Evolutionary conservation across 2,888 invertebrate species (phyloP), one percentile per base, ranked within the genome.

Genomic region (Taenaris catops): DNA sequence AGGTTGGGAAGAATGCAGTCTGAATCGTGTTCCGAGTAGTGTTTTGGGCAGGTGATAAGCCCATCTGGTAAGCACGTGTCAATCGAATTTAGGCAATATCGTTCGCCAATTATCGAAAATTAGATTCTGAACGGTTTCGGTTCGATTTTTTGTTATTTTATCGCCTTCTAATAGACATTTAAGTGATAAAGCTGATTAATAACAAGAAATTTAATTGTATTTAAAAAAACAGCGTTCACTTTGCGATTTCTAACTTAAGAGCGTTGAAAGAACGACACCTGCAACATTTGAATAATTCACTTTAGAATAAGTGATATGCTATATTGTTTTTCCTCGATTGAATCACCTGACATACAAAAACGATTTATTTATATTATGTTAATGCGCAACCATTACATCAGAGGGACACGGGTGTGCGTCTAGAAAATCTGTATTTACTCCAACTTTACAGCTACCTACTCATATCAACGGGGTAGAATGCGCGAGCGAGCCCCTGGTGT

Each of bases 11-110:
- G 79, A 80, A 83, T 78, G 78, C 68, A 57, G 72, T 60, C 65
- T 68, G 57, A 55, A 56, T 58, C 64, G 57, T 58, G 67, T 70
- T 64, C 71, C 63, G 68, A 60, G 62, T 63, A 51, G 56, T 58
- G 63, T 59, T 60, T 50, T 7, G 36, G 53, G 71, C 80, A 80
- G 83, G 81, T 80, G 81, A 72, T 65, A 31, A 52, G 47, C 42
- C 63, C 81, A 81, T 74, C 74, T 81, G 83, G 73, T 57, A 44
- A 56, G 67, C 79, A 75, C 80, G 79, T 75, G 81, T 38, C 41
- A 41, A 41, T 41, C 34, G 51, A 59, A 58, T 59, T 53, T 55
- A 55, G 53, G 44, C 42, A 41, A 51, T 57, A 59, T 42, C 61
- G 59, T 67, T 66, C 62, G 57, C 55, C 66, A 61, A 66, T 63